These are phyloP conservation scores for Nesoenas mayeri DNA, from an alignment of 2,113 vertebrate genomes.

Conservation along the genomic window DNA sequence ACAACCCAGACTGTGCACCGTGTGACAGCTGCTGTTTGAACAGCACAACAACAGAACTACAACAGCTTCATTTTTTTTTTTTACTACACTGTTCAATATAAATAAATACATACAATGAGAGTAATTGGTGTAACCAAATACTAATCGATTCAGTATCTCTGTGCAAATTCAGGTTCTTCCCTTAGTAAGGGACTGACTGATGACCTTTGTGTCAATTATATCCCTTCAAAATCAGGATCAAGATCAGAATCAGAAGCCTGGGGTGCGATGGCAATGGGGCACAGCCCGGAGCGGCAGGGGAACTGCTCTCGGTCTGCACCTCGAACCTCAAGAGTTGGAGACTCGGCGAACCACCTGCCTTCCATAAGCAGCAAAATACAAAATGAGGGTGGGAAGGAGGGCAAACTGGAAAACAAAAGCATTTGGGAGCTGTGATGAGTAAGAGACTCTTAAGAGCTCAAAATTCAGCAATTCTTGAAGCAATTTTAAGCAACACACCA, in stretches of 20 bases:
- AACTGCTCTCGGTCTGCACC: too few species aligned
- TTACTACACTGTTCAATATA: rapidly evolving
- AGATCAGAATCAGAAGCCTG: not conserved
- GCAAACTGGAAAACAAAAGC: not conserved
- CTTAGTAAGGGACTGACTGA: not conserved
- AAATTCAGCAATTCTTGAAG: not conserved
- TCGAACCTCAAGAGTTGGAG: too few species aligned
- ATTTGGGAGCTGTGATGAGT: not conserved
- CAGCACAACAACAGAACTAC: rapidly evolving
- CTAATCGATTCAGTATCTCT: not conserved
- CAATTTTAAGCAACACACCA: not conserved
- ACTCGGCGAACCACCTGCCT: too few species aligned
- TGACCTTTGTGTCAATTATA: not conserved
- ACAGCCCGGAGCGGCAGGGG: too few species aligned
- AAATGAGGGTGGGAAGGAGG: too few species aligned
- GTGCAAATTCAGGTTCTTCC: not conserved
- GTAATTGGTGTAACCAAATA: not conserved
- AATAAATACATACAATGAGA: not conserved
- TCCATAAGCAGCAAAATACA: not conserved
- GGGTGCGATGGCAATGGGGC: too few species aligned
- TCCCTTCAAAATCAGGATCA: not conserved
- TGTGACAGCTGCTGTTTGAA: rapidly evolving
- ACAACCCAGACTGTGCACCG: rapidly evolving
- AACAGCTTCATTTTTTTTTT: too few species aligned
- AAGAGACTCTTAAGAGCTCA: not conserved